phyloP scores from a whole-genome alignment of 2,888 invertebrate genomes.

The Microctonus aethiopoides region DNA sequence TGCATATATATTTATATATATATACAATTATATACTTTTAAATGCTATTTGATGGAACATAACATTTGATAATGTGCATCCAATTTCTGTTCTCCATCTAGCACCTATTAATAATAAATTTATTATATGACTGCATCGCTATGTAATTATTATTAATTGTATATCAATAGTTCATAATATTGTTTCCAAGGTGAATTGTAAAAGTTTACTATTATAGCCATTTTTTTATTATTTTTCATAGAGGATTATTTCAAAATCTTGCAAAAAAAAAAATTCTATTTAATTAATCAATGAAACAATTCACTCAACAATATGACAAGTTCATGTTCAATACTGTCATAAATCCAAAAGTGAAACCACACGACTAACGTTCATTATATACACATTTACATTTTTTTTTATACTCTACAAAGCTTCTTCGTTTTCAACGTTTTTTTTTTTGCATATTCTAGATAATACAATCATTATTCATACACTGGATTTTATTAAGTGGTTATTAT shows the following conservation, averaged over 20 bases:
- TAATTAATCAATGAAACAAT: neutral
- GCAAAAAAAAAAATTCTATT: neutral
- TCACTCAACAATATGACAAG: slow-evolving; percentile 1
- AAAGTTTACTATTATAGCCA: neutral
- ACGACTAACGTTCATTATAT: slow-evolving; percentile 40
- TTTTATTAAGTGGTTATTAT: slow-evolving; percentile 37
- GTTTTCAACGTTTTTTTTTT: slow-evolving; percentile 27
- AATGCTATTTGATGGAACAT: neutral
- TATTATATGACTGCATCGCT: neutral
- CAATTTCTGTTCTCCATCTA: neutral
- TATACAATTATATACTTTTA: neutral
- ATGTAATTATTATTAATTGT: neutral
- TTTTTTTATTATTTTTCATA: neutral
- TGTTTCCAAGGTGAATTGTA: too few relatives aligned
- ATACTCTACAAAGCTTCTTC: slow-evolving; percentile 26
- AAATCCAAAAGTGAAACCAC: neutral
- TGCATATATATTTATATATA: neutral
- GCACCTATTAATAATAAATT: neutral
- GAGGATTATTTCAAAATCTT: too few relatives aligned
- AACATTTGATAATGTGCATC: neutral
- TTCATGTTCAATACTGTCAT: slow-evolving; percentile 2
- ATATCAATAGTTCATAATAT: neutral
- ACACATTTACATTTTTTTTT: slow-evolving; percentile 49
- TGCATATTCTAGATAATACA: slow-evolving; percentile 42
- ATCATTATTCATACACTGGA: slow-evolving; percentile 47